phyloP scores from a whole-genome alignment of 2,888 invertebrate genomes.

The Aproaerema taeniolella region DNA sequence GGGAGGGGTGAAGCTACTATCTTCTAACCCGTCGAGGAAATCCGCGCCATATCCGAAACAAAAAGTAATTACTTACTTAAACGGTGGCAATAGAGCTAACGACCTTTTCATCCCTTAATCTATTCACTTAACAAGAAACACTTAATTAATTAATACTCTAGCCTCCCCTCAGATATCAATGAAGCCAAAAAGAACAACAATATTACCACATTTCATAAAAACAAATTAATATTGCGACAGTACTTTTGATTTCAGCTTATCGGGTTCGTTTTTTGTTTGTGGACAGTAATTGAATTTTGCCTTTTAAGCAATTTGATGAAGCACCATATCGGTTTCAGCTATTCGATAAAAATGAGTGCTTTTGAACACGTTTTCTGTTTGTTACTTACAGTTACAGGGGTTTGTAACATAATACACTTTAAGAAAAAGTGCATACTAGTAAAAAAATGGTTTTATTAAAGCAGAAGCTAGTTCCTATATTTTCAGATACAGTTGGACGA shows the following conservation, averaged over 20 bases:
- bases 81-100: constrained; percentile 25
- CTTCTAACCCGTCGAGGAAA: neutral
- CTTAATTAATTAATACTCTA: constrained; percentile 13
- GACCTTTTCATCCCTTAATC: constrained; percentile 24
- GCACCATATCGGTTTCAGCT: too few relatives aligned
- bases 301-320: too few relatives aligned
- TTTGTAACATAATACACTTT: too few relatives aligned
- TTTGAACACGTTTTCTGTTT: too few relatives aligned
- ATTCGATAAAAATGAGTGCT: too few relatives aligned
- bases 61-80: constrained; percentile 37
- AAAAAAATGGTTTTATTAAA: too few relatives aligned
- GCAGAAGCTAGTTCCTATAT: too few relatives aligned
- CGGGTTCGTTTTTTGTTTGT: neutral
- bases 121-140: constrained; percentile 23
- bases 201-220: too few relatives aligned
- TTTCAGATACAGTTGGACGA: too few relatives aligned
- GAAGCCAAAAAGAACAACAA: neutral
- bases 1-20: constrained; percentile 3
- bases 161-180: neutral
- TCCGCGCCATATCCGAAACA: constrained; percentile 22
- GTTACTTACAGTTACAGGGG: too few relatives aligned
- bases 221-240: neutral
- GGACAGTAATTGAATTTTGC: too few relatives aligned
- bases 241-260: neutral
- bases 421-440: too few relatives aligned